Base-by-base conservation (phyloP, 2,113 vertebrate genomes). In the Neomonachus schauinslandi region DNA sequence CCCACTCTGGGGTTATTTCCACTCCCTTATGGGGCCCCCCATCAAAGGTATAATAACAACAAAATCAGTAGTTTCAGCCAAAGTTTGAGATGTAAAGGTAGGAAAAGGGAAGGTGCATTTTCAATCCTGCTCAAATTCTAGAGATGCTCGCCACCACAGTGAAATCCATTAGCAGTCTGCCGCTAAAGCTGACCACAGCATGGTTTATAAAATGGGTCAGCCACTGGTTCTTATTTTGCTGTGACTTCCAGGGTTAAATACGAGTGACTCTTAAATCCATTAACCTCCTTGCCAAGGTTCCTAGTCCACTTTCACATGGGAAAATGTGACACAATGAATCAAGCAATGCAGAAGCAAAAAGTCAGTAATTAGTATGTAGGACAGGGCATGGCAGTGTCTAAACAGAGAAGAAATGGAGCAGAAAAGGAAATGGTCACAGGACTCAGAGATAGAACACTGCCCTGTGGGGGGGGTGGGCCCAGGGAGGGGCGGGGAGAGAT, bases 291-390 rank as follows among this genome's bases (percentile, higher is more conserved):
- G 98, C 98, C 98, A 98, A 98, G 92, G 92, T 97, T 98, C 98
- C 98, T 94, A 89, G 98, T 98, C 98, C 98, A 99, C 98, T 99
- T 99, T 99, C 99, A 99, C 98, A 95, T 99, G 98, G 99, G 99
- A 99, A 99, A 98, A 99, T 98, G 98, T 98, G 98, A 98, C 98
- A 99, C 98, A 98, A 97, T 98, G 98, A 99, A 99, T 99, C 98
- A 98, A 98, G 98, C 96, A 96, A 91, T 69, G 97, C 96, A 98
- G 98, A 98, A 99, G 98, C 98, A 99, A 99, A 85, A 99, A 99
- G 98, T 99, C 98, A 98, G 98, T 99, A 98, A 99, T 99, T 99
- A 99, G 99, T 98, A 99, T 99, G 99, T 98, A 98, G 99, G 98
- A 99, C 98, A 88, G 97, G 97, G 98, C 98, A 98, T 1, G 82